Evolutionary conservation across 1,140 invertebrate species (phyloP), one percentile per base, ranked within the genome.

Genomic region (Platyscapa corneri): DNA sequence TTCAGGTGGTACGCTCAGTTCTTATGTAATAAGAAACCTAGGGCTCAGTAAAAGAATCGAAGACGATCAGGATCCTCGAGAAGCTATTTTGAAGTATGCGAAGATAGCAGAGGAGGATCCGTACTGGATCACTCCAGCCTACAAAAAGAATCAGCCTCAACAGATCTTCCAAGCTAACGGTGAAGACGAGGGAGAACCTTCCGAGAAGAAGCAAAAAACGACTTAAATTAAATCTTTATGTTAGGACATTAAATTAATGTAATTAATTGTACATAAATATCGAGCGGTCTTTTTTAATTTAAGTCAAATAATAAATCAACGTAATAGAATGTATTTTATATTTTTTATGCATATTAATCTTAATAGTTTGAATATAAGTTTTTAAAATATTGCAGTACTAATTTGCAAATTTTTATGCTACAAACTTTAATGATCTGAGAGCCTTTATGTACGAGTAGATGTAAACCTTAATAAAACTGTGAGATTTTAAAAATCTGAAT

Each of bases 101-200:
- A 98, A 99, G 92, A 98, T 98, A 46, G 99, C 99, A 0, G 98
- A 95, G 77, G 97, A 99, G 91, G 98, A 99, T 95, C 99, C 99
- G 0, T 99, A 98, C 90, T 99, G 98, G 98, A 97, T 99, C 67
- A 95, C 97, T 0, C 98, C 97, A 0, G 98, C 98, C 16, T 99
- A 99, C 91, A 95, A 95, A 76, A 96, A 96, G 86, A 98, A 96
- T 1, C 97, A 98, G 88, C 97, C 97, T 0, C 95, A 95, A 85
- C 94, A 96, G 0, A 96, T 98, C 87, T 97, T 97, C 88, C 94
- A 95, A 87, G 94, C 86, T 83, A 95, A 94, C 77, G 95, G 95
- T 32, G 94, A 95, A 72, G 95, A 95, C 37, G 92, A 93, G 0
- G 92, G 92, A 81, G 85, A 92, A 49, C 87, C 88, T n/a, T 82